A percentile compares a stretch with the other conserved stretches of the same genome.
Evolutionary conservation across 1,140 invertebrate genomes (phyloP).

Genomic region (Melipona quadrifasciata): DNA sequence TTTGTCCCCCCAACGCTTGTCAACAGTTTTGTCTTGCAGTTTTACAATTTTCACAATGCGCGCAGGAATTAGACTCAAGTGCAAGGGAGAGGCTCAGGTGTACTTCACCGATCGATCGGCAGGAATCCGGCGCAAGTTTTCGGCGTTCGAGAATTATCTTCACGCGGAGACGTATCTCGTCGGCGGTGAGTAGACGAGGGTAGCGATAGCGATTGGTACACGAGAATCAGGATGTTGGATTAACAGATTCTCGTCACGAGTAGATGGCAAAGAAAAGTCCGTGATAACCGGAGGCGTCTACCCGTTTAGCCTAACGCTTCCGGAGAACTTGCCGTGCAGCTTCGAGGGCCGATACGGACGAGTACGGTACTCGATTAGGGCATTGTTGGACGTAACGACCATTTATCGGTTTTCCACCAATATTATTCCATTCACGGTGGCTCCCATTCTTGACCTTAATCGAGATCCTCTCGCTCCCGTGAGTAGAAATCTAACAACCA

Average conservation of each 20-base stretch:
- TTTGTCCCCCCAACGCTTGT: not conserved
- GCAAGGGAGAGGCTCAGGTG: constrained; percentile 70
- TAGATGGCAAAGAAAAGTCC: constrained; percentile 57
- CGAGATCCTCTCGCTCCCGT: constrained; percentile 69
- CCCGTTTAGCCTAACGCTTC: constrained; percentile 67
- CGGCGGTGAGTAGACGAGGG: constrained; percentile 60
- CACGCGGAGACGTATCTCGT: constrained; percentile 63
- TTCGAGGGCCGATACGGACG: constrained; percentile 75
- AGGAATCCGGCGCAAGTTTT: constrained; percentile 68
- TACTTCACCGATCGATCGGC: constrained; percentile 71
- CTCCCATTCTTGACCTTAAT: constrained; percentile 69
- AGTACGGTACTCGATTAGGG: constrained; percentile 71
- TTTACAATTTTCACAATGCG: not conserved
- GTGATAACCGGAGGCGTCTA: constrained; percentile 62
- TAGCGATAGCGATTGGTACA: not conserved
- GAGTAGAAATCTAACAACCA: constrained; percentile 43
- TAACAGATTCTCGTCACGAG: constrained; percentile 44
- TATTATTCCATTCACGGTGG: constrained; percentile 70
- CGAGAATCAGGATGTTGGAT: not conserved
- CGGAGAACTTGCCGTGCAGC: constrained; percentile 70
- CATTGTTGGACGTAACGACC: constrained; percentile 63
- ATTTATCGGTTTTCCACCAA: constrained; percentile 59
- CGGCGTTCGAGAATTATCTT: constrained; percentile 67
- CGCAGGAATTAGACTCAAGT: constrained; percentile 70
- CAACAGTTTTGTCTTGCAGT: not conserved